Percentiles rank a stretch among this genome's conserved stretches.
Evolutionary conservation across 2,797 vertebrate species (phyloP).

Genomic region (Valencia hispanica): DNA sequence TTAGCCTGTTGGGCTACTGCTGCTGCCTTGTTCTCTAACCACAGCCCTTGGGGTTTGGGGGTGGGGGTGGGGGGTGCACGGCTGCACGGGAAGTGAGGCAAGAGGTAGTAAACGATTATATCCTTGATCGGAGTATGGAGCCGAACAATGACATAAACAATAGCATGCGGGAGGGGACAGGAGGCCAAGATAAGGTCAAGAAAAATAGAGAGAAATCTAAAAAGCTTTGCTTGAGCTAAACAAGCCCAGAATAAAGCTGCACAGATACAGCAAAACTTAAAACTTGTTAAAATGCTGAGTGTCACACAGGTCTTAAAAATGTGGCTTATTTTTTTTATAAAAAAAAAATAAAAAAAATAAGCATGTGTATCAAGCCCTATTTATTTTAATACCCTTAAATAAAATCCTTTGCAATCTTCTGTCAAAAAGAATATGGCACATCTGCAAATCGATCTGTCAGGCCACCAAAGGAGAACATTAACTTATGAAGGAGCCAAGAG

Average conservation of each 20-base stretch:
- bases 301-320: neutral
- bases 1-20: slow-evolving; percentile 76
- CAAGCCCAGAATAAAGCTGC: neutral
- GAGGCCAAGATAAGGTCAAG: slow-evolving; percentile 67
- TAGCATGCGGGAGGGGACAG: slow-evolving; percentile 19
- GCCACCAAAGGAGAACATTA: neutral
- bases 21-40: slow-evolving; percentile 70
- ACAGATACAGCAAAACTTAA: neutral
- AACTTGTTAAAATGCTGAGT: neutral
- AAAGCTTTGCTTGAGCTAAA: slow-evolving; percentile 14
- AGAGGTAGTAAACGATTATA: slow-evolving; percentile 77
- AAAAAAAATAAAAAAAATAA: neutral
- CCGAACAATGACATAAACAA: slow-evolving; percentile 73
- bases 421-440: neutral
- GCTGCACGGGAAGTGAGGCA: slow-evolving; percentile 57
- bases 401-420: too few species aligned
- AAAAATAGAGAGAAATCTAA: slow-evolving; percentile 40
- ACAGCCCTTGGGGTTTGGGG: slow-evolving; percentile 73
- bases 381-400: too few species aligned
- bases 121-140: slow-evolving; percentile 71
- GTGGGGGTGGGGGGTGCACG: slow-evolving; percentile 46
- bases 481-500: neutral
- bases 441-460: neutral
- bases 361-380: neutral
- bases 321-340: neutral